These are phyloP conservation scores for Cercocebus atys DNA, from an alignment of 2,113 vertebrate species.

Conservation along the genomic window DNA sequence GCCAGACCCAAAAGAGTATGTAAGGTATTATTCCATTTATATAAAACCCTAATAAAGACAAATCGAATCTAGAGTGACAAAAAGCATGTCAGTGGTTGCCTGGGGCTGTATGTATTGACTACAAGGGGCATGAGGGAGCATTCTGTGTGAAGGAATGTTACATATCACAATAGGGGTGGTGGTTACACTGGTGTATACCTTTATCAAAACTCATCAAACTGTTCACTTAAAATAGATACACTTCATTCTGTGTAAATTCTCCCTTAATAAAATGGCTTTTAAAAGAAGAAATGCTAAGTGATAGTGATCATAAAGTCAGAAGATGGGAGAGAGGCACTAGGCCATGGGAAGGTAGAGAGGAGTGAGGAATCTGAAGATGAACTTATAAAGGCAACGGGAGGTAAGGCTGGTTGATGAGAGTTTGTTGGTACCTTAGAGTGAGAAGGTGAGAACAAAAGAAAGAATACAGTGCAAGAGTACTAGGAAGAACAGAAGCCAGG, in stretches of 20 bases:
- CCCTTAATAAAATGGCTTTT: constrained; percentile 11
- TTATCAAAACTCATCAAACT: constrained; percentile 7
- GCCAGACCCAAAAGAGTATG: background rate
- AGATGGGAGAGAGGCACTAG: background rate
- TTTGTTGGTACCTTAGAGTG: background rate
- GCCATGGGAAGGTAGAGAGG: background rate
- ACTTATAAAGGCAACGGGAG: background rate
- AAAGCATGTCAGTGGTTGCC: background rate
- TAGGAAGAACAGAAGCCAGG: background rate
- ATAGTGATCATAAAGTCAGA: background rate
- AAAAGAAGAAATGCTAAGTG: background rate
- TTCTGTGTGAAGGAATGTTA: background rate
- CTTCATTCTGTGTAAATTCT: background rate
- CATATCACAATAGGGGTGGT: background rate
- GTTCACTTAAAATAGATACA: background rate
- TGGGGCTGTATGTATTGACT: background rate
- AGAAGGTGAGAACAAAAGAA: background rate
- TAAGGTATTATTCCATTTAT: background rate
- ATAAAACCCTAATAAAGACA: constrained; percentile 36
- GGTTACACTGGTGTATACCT: background rate
- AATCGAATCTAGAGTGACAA: background rate
- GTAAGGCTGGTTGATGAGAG: background rate
- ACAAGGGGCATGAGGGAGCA: background rate
- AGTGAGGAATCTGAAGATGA: background rate
- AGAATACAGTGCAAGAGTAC: background rate